Percentiles rank a stretch among this genome's conserved stretches.
Conservation (phyloP, 2,888 invertebrate genomes). For the Tetragonisca angustula region DNA sequence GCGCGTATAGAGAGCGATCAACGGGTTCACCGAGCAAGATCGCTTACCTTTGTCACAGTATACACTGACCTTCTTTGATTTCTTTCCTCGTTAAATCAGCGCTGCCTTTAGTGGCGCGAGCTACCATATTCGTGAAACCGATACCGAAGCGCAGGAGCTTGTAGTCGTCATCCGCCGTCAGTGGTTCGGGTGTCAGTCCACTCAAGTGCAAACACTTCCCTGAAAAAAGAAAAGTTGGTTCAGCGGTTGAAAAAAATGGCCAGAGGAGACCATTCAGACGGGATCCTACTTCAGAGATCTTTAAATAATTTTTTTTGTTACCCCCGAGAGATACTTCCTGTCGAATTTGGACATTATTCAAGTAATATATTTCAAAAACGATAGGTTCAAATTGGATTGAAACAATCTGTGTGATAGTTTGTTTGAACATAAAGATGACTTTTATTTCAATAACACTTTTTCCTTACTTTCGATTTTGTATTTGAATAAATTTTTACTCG, state of each 20-base stretch:
- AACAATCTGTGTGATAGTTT: no score
- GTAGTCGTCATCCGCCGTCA: constrained; percentile 98
- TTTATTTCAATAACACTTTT: no score
- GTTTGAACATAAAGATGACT: no score
- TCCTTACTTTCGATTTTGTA: no score
- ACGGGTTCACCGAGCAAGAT: background rate
- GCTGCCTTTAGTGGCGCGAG: constrained; percentile 97
- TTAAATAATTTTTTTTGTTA: no score
- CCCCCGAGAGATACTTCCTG: no score
- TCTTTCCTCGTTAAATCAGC: constrained; percentile 97
- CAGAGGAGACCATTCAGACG: background rate
- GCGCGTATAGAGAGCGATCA: background rate
- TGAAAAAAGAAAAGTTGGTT: constrained; percentile 75
- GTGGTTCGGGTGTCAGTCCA: constrained; percentile 96
- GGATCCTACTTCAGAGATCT: no score
- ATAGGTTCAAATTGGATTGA: no score
- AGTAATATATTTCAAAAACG: no score
- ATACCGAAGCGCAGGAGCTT: constrained; percentile 97
- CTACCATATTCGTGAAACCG: constrained; percentile 99
- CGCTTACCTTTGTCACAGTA: background rate
- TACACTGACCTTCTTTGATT: constrained; percentile 92
- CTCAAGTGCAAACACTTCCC: constrained; percentile 98
- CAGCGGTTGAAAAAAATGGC: constrained; percentile 1
- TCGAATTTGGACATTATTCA: no score
- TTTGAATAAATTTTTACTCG: no score